Evolutionary conservation across 2,797 vertebrate genomes (phyloP), one percentile per base, ranked within the genome.

Genomic region (Aratinga solstitialis): DNA sequence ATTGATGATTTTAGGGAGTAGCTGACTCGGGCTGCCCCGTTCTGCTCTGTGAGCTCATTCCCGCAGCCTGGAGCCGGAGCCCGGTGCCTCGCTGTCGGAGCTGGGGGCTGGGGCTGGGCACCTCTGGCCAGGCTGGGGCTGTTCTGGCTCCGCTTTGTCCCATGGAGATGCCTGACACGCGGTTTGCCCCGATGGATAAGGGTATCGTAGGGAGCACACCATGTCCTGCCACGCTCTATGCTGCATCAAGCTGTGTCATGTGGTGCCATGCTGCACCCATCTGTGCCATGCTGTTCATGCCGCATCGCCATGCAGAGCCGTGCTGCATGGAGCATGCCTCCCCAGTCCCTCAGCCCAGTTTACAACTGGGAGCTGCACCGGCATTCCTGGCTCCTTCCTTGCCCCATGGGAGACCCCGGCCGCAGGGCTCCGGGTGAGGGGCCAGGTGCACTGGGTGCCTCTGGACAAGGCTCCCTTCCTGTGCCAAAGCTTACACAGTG

Each of bases 401-500:
- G 11, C n/a, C 69, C n/a, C 0, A 3, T 1, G 61, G 1, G 48
- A 88, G 50, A 80, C 32, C 53, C 61, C 24, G 1, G 7, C n/a
- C 1, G 3, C 2, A 6, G n/a, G 43, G 80, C n/a, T 89, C 53
- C 82, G 91, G 43, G 65, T 0, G 2, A 42, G 63, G 67, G 77
- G 58, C 22, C 8, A 18, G 95, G 93, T 17, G 51, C 50, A n/a
- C 66, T 63, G 59, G 34, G 95, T 87, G 71, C 42, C 96, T 97
- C 96, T 76, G 75, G 93, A 93, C 78, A 47, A 95, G 97, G 97
- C 96, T 97, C 96, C 90, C 89, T n/a, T 75, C 95, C 86, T 32
- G 74, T 96, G 97, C 97, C 97, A 97, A 95, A 97, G 83, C 96
- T 97, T 89, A 97, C 97, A 97, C 95, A 93, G 97, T 61, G 30